These are phyloP conservation scores for Coremacera marginata DNA, from an alignment of 2,888 invertebrate species.

Conservation along the genomic window DNA sequence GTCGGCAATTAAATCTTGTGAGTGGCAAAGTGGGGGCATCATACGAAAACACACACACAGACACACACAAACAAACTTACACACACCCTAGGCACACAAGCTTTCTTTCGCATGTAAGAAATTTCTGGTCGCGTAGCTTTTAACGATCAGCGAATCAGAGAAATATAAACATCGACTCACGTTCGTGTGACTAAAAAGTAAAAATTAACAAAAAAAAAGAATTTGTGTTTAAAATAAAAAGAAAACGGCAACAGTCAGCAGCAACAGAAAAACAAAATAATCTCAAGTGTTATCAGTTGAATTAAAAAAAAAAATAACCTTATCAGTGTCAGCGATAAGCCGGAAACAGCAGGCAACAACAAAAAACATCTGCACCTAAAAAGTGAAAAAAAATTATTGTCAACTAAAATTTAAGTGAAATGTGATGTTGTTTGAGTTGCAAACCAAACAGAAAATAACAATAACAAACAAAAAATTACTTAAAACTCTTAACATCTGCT, in stretches of 20 bases:
- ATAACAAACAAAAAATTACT: neutral
- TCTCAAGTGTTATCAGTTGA: neutral
- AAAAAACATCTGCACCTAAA: too few species aligned
- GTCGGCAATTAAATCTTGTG: slow-evolving; percentile 43
- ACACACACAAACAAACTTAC: neutral
- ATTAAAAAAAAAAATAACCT: neutral
- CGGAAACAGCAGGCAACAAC: neutral
- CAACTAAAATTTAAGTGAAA: too few species aligned
- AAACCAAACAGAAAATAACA: neutral
- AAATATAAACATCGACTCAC: neutral
- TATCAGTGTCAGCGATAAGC: neutral
- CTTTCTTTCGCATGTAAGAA: slow-evolving; percentile 35
- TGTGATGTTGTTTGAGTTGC: neutral
- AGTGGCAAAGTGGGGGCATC: slow-evolving; percentile 52
- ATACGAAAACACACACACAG: slow-evolving; percentile 33
- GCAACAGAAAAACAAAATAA: neutral
- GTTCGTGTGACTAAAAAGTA: slow-evolving; percentile 10
- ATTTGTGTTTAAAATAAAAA: neutral
- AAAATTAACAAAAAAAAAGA: slow-evolving; percentile 23
- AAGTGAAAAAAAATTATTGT: too few species aligned
- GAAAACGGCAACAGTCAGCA: slow-evolving; percentile 35
- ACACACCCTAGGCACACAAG: neutral
- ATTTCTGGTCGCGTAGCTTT: slow-evolving; percentile 44
- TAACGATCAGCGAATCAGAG: neutral
- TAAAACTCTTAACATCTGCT: neutral